A percentile compares a stretch with the other conserved stretches of the same genome.
phyloP scores from a whole-genome alignment of 2,797 vertebrate species.

The Jordanella pulchra region DNA sequence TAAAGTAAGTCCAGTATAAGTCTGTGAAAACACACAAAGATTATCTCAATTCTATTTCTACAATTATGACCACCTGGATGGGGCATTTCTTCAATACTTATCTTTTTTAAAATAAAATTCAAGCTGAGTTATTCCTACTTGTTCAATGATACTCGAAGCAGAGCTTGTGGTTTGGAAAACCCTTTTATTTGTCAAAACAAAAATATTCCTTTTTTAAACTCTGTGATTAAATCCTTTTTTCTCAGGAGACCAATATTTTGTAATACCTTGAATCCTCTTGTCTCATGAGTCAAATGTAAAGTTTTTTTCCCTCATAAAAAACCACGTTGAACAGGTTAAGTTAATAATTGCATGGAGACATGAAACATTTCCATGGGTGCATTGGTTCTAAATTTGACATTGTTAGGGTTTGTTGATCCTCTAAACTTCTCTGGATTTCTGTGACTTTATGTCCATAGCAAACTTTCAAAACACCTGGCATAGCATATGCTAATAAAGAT shows the following conservation, averaged over 20 bases:
- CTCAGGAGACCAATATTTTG: neutral
- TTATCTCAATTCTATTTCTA: neutral
- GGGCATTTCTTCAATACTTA: neutral
- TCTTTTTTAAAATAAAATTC: neutral
- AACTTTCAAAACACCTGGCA: too few species aligned
- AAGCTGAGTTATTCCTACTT: neutral
- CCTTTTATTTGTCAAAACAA: neutral
- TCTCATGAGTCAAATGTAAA: neutral
- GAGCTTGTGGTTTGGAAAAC: neutral
- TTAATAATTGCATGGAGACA: too few species aligned
- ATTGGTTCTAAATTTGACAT: too few species aligned
- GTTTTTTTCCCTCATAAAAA: neutral
- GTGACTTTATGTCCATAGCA: too few species aligned
- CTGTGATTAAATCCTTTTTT: neutral
- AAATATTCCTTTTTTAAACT: too few species aligned
- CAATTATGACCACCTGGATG: neutral
- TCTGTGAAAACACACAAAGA: neutral
- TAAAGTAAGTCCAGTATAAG: neutral
- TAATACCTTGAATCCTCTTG: neutral
- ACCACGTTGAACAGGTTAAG: too few species aligned
- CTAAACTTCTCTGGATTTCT: too few species aligned
- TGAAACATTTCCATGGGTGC: too few species aligned
- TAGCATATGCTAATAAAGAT: neutral
- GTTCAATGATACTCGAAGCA: neutral
- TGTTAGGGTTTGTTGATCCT: too few species aligned